These are phyloP conservation scores for Microtus pennsylvanicus DNA, from an alignment of 2,113 vertebrate species.

Conservation along the genomic window DNA sequence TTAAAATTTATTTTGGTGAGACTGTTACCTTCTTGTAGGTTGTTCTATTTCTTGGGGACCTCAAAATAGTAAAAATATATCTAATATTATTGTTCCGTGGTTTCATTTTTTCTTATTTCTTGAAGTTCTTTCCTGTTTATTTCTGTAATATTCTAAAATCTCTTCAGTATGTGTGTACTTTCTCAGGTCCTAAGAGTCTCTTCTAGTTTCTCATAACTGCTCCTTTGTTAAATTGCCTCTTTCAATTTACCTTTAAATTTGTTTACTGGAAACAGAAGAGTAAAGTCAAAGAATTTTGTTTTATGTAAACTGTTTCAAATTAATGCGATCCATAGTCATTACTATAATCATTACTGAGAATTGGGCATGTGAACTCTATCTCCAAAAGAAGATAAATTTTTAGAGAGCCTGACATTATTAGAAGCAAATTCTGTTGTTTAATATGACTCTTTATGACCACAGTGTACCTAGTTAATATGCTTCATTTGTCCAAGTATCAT, in stretches of 20 bases:
- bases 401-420: background rate
- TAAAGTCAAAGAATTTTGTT: background rate
- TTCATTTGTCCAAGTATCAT: background rate
- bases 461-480: background rate
- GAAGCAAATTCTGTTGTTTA: background rate
- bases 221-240: conserved; percentile 63
- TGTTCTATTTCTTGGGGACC: background rate
- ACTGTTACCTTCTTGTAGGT: background rate
- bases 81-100: background rate
- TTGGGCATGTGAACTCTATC: background rate
- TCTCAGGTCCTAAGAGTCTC: background rate
- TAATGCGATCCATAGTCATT: background rate
- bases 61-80: background rate
- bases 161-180: conserved; percentile 9
- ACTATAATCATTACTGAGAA: background rate
- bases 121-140: background rate
- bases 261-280: background rate
- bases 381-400: background rate
- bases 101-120: background rate
- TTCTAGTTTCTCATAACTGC: background rate
- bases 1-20: background rate
- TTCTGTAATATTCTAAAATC: background rate
- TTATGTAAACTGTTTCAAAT: background rate
- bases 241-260: conserved; percentile 71
- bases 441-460: background rate